phyloP scores from a whole-genome alignment of 2,113 vertebrate genomes.

The Melanostigma gelatinosum region DNA sequence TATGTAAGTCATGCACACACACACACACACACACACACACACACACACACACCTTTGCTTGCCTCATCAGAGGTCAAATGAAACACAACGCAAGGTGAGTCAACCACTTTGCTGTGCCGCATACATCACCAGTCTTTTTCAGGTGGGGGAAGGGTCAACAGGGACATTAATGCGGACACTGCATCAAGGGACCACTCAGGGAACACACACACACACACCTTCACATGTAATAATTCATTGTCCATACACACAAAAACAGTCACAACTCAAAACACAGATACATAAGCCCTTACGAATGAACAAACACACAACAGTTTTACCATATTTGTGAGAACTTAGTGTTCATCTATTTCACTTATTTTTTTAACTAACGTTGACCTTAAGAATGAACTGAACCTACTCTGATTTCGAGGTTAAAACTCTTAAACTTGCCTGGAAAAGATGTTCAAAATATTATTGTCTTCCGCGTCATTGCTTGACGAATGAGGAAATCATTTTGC shows the following conservation, averaged over 20 bases:
- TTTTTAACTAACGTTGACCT: too few species aligned
- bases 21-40: neutral
- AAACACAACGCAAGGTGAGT: conserved; percentile 75
- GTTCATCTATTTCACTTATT: neutral
- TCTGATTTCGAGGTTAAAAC: neutral
- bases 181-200: conserved; percentile 40
- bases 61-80: conserved; percentile 64
- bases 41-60: conserved; percentile 27
- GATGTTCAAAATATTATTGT: neutral
- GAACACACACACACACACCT: conserved; percentile 13
- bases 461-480: conserved; percentile 36
- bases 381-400: neutral
- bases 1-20: conserved; percentile 33
- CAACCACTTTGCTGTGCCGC: conserved; percentile 64
- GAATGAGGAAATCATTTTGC: conserved; percentile 55
- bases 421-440: conserved; percentile 1
- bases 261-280: conserved; percentile 16
- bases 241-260: conserved; percentile 5
- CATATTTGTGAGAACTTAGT: neutral
- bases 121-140: conserved; percentile 69
- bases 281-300: conserved; percentile 5
- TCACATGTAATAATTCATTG: conserved; percentile 21
- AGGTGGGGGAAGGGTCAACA: conserved; percentile 37
- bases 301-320: neutral
- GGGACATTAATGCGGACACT: conserved; percentile 51